Conservation (phyloP, 2,113 vertebrate genomes). For the Brienomyrus brachyistius region DNA sequence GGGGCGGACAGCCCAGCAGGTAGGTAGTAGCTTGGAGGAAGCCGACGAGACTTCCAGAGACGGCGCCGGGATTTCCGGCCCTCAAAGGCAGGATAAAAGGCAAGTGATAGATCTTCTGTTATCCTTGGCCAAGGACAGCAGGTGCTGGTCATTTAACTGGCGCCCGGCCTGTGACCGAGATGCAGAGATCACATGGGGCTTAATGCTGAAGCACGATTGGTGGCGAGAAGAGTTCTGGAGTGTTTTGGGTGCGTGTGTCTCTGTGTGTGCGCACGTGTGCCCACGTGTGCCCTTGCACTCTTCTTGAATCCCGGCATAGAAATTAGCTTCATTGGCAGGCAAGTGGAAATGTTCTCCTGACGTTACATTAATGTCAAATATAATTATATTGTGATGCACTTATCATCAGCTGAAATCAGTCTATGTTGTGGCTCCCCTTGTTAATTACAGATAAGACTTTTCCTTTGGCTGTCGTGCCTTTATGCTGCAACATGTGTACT, state of each 20-base stretch:
- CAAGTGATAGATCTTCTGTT: neutral
- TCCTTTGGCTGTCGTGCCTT: neutral
- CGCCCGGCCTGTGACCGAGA: neutral
- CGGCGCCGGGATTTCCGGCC: neutral
- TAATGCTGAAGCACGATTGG: neutral
- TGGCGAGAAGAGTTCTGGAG: neutral
- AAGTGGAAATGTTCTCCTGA: constrained; percentile 17
- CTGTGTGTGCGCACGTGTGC: neutral
- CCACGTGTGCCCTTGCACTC: neutral
- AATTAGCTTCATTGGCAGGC: constrained; percentile 25
- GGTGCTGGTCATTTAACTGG: neutral
- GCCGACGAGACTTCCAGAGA: neutral
- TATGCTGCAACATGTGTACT: neutral
- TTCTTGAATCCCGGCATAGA: constrained; percentile 7
- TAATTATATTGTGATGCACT: constrained; percentile 25
- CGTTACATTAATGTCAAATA: constrained; percentile 30
- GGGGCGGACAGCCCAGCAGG: neutral
- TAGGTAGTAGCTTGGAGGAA: too few species aligned
- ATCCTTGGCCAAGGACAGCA: neutral
- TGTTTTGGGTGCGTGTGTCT: neutral
- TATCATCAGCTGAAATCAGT: constrained; percentile 25
- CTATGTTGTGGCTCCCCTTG: constrained; percentile 22
- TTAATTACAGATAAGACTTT: constrained; percentile 26
- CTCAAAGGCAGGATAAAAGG: neutral
- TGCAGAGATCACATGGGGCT: neutral